A percentile compares a stretch with the other conserved stretches of the same genome.
These are phyloP conservation scores for Diabrotica virgifera DNA, from an alignment of 1,140 invertebrate genomes.

Conservation along the genomic window DNA sequence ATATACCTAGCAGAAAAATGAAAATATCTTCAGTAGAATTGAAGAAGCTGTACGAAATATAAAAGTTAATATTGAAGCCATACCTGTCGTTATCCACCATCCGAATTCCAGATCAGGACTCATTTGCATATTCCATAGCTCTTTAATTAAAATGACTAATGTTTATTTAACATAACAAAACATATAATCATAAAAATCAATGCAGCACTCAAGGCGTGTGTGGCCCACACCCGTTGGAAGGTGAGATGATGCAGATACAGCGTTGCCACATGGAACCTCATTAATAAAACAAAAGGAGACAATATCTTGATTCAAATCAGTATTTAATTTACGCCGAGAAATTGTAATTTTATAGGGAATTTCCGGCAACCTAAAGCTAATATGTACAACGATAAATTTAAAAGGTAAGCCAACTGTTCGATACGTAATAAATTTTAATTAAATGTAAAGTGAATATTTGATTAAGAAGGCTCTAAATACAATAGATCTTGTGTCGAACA, in stretches of 20 bases:
- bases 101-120: constrained; percentile 36
- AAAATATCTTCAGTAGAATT: too few species aligned
- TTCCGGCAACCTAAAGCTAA: too few species aligned
- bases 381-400: too few species aligned
- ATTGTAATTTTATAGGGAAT: background rate
- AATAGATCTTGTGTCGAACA: too few species aligned
- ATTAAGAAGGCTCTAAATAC: too few species aligned
- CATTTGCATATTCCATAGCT: constrained; percentile 39
- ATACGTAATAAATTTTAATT: too few species aligned
- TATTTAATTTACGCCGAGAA: background rate
- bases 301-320: background rate
- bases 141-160: constrained; percentile 44
- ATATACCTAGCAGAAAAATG: too few species aligned
- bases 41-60: too few species aligned
- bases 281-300: constrained; percentile 3
- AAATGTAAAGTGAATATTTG: too few species aligned
- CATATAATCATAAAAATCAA: constrained; percentile 41
- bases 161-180: constrained; percentile 45
- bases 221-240: constrained; percentile 27
- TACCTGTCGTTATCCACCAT: constrained; percentile 23
- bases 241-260: constrained; percentile 11
- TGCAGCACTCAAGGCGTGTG: constrained; percentile 33
- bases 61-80: background rate
- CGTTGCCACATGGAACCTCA: constrained; percentile 1
- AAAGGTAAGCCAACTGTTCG: too few species aligned